phyloP scores from a whole-genome alignment of 2,113 vertebrate genomes.

The Oenanthe melanoleuca region DNA sequence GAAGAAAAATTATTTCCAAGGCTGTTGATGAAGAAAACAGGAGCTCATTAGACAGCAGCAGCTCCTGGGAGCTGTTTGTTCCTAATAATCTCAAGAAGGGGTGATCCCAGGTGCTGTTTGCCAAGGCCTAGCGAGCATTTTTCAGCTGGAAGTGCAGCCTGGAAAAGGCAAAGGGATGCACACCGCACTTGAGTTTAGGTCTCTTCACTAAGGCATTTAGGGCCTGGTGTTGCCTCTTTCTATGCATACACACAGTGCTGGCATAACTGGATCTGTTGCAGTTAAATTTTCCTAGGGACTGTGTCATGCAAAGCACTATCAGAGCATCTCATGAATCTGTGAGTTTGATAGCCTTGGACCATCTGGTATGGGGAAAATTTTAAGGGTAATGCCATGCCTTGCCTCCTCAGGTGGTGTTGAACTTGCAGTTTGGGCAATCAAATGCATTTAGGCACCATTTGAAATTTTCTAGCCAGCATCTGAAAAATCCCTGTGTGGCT shows the following conservation, averaged over 20 bases:
- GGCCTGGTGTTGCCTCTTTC: neutral
- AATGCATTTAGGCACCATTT: neutral
- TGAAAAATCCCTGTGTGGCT: neutral
- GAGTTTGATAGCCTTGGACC: neutral
- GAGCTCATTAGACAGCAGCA: neutral
- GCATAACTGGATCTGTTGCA: neutral
- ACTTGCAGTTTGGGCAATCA: neutral
- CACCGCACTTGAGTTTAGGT: neutral
- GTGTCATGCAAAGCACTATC: neutral
- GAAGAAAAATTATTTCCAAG: neutral
- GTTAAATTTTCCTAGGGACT: neutral
- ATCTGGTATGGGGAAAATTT: accelerated
- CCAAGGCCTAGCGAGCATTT: neutral
- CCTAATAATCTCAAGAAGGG: neutral
- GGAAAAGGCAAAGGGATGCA: neutral
- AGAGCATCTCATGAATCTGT: accelerated
- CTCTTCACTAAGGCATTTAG: neutral
- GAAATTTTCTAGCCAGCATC: neutral
- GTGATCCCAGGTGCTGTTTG: neutral
- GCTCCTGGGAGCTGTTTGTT: neutral
- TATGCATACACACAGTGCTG: neutral
- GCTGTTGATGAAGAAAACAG: neutral
- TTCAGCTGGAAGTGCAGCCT: accelerated
- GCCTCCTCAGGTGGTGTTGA: neutral
- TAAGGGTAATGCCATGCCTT: neutral